phyloP scores from a whole-genome alignment of 92 coral and sea anemone genomes.

The Epizoanthus illoricatus region DNA sequence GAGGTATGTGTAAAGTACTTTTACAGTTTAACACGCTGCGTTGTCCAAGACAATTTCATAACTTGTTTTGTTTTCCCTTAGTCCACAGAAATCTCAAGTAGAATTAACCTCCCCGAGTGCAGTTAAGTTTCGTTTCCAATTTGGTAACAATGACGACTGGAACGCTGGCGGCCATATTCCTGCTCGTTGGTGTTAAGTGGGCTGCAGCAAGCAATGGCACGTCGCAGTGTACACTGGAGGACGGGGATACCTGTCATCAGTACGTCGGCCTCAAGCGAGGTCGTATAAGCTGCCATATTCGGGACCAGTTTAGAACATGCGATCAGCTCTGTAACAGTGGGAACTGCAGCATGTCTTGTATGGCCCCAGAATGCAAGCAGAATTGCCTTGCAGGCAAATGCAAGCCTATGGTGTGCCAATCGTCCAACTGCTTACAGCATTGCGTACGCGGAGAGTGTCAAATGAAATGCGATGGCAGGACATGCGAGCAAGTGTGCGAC shows the following conservation, averaged over 20 bases:
- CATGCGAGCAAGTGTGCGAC: conserved; percentile 69
- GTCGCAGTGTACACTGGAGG: conserved; percentile 14
- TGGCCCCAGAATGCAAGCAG: conserved; percentile 75
- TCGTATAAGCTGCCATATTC: conserved; percentile 35
- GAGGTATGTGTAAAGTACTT: no score
- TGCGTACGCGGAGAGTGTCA: conserved; percentile 79
- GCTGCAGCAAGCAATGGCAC: not conserved
- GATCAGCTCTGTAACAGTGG: conserved; percentile 82
- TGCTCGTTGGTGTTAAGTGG: conserved; percentile 7
- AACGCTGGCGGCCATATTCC: not conserved
- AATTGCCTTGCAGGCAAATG: conserved; percentile 76
- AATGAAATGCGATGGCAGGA: conserved; percentile 69
- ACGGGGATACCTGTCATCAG: conserved; percentile 48
- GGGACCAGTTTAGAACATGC: conserved; percentile 34
- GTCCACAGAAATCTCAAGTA: no score
- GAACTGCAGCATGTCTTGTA: conserved; percentile 58
- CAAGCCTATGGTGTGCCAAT: conserved; percentile 51
- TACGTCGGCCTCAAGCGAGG: conserved; percentile 37
- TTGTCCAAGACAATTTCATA: no score
- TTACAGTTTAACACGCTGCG: no score
- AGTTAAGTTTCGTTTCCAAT: no score
- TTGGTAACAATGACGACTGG: no score
- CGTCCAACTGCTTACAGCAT: conserved; percentile 60
- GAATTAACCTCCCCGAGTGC: no score
- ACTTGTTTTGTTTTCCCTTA: no score